phyloP scores from a whole-genome alignment of 1,140 invertebrate species.

The Brachionus koreanus region DNA sequence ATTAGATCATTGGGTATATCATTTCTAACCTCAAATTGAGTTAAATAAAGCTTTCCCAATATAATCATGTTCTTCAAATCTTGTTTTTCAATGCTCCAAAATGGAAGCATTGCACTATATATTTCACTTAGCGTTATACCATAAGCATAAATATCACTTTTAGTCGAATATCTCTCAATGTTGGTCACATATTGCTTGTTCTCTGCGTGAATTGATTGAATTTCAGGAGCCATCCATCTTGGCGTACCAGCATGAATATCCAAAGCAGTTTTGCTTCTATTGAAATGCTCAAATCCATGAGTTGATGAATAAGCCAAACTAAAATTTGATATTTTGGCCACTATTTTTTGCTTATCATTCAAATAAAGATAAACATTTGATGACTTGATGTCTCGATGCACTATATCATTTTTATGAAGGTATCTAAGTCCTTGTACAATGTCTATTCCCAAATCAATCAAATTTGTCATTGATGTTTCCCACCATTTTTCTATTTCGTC shows the following conservation, averaged over 20 bases:
- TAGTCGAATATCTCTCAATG: not conserved
- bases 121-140: not conserved
- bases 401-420: not conserved
- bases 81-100: not conserved
- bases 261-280: not conserved
- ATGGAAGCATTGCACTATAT: not conserved
- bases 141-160: constrained; percentile 14
- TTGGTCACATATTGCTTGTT: not conserved
- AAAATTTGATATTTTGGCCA: not conserved
- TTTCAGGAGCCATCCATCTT: constrained; percentile 12
- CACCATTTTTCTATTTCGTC: not conserved
- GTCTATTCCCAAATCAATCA: not conserved
- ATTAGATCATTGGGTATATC: not conserved
- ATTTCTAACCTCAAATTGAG: not conserved
- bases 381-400: not conserved
- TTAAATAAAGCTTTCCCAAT: not conserved
- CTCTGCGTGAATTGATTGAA: not conserved
- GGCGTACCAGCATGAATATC: not conserved
- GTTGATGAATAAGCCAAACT: not conserved
- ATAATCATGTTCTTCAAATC: not conserved
- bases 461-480: not conserved
- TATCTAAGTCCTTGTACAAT: not conserved
- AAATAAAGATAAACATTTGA: not conserved
- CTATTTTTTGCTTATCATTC: not conserved
- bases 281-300: constrained; percentile 12